A percentile compares a stretch with the other conserved stretches of the same genome.
Conservation (phyloP, 1,140 invertebrate genomes). For the Diorhabda carinulata region DNA sequence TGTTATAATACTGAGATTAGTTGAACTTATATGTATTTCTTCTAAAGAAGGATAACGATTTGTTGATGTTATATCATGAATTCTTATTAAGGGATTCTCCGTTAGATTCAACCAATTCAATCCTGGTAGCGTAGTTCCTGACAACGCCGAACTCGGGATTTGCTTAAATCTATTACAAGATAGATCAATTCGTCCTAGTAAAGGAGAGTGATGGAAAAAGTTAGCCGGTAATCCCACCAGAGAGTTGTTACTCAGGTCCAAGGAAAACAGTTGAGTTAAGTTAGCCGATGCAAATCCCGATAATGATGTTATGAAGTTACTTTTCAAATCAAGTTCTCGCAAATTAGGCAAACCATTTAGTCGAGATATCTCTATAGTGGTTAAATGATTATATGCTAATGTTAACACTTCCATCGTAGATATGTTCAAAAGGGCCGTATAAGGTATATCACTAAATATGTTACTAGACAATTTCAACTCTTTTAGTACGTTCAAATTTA, state of each 20-base stretch:
- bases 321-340: slow-evolving; percentile 66
- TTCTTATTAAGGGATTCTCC: slow-evolving; percentile 70
- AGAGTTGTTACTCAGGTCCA: slow-evolving; percentile 72
- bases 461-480: slow-evolving; percentile 73
- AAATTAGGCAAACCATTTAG: slow-evolving; percentile 69
- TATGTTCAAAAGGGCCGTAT: slow-evolving; percentile 69
- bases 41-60: slow-evolving; percentile 68
- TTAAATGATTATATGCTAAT: slow-evolving; percentile 67
- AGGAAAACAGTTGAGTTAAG: slow-evolving; percentile 64
- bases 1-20: slow-evolving; percentile 80
- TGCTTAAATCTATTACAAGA: slow-evolving; percentile 77
- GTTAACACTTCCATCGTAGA: slow-evolving; percentile 70
- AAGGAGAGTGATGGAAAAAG: slow-evolving; percentile 69
- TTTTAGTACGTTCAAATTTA: slow-evolving; percentile 64
- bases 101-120: slow-evolving; percentile 76
- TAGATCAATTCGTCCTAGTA: slow-evolving; percentile 71
- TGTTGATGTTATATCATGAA: slow-evolving; percentile 62
- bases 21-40: slow-evolving; percentile 75
- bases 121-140: slow-evolving; percentile 67
- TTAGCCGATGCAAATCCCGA: slow-evolving; percentile 73
- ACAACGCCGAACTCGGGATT: slow-evolving; percentile 74
- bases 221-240: slow-evolving; percentile 74
- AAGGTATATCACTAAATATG: slow-evolving; percentile 68
- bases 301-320: slow-evolving; percentile 71
- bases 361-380: slow-evolving; percentile 70